Base-by-base conservation (phyloP, 2,888 invertebrate species). In the Polydrusus tereticollis region DNA sequence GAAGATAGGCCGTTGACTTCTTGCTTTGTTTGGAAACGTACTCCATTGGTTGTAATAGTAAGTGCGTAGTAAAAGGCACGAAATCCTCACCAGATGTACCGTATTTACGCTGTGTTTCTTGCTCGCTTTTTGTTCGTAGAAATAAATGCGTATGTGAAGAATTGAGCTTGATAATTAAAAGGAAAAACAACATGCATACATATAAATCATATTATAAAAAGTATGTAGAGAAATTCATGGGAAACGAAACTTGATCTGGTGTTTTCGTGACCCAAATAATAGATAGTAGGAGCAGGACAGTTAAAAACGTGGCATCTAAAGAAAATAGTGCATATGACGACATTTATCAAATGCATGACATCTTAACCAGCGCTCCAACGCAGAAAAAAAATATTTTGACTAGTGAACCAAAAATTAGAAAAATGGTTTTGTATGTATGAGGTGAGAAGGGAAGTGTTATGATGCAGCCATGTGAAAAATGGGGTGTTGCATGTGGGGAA, bases 1-100 rank as follows among this genome's bases (percentile, higher is more conserved):
- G 26, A 64, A 65, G 68, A 67, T 50, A 68, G 72, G 68, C 64
- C 72, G 69, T 72, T 72, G 72, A 72, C 72, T 63, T 59, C 67
- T 29, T 47, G 67, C 66, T 63, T 72, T 72, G 72, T 72, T 72
- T 72, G 38, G 68, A 69, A 69, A 58, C 59, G 69, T 72, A 72
- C 72, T 57, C 58, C 50, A 65, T 67, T 72, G 67, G 69, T 26
- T 20, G 18, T 16, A 21, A 21, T 70, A 70, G 70, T 70, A 70
- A 69, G 47, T 65, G 70, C 65, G 65, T 70, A 70, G 70, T 70
- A 70, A 59, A 57, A 62, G 43, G 45, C 43, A 59, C 36, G 66
- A 68, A 62, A 50, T 20, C 41, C 18, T 21, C 21, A 38, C 29
- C 67, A 68, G 67, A 69, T 69, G 69, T 69, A 52, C 52, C 60